Conservation (phyloP, 2,797 vertebrate species). For the Eurystomus glaucurus region DNA sequence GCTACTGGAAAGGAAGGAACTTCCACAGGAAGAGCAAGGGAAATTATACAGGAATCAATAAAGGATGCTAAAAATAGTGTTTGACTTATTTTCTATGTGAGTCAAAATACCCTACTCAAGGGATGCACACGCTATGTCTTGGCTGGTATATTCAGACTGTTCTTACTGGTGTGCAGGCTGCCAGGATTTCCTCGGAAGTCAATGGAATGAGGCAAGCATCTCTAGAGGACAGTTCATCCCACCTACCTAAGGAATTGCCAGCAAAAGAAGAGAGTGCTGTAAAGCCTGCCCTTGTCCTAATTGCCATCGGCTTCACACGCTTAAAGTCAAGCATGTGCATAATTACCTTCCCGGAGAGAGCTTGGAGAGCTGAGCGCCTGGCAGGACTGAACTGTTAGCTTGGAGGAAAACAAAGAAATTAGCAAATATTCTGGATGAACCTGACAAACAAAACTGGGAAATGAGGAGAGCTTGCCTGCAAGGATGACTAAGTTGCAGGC, state of each 20-base stretch:
- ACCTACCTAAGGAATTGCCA: not conserved
- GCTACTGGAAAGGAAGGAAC: conserved; percentile 72
- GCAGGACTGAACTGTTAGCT: conserved; percentile 29
- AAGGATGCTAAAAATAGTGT: conserved; percentile 59
- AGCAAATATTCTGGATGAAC: conserved; percentile 46
- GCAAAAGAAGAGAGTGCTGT: not conserved
- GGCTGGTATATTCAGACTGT: not conserved
- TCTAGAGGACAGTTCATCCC: not conserved
- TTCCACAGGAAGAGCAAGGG: conserved; percentile 73
- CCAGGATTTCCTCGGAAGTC: conserved; percentile 33
- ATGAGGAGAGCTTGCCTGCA: not conserved
- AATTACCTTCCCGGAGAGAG: not conserved
- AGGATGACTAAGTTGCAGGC: conserved; percentile 35
- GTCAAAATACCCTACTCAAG: conserved; percentile 23
- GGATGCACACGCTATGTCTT: not conserved
- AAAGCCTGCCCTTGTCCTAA: conserved; percentile 1
- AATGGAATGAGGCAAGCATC: fast-evolving
- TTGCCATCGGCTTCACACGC: not conserved
- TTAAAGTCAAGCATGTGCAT: conserved; percentile 16
- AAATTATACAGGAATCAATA: conserved; percentile 80
- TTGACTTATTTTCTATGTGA: conserved; percentile 23
- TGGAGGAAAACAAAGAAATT: conserved; percentile 7
- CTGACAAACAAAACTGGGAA: conserved; percentile 24
- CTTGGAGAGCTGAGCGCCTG: not conserved
- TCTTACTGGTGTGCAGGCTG: not conserved